Percentiles rank a stretch among this genome's conserved stretches.
These are phyloP conservation scores for Drosophila orena DNA, from an alignment of 1,140 invertebrate genomes.

Conservation along the genomic window DNA sequence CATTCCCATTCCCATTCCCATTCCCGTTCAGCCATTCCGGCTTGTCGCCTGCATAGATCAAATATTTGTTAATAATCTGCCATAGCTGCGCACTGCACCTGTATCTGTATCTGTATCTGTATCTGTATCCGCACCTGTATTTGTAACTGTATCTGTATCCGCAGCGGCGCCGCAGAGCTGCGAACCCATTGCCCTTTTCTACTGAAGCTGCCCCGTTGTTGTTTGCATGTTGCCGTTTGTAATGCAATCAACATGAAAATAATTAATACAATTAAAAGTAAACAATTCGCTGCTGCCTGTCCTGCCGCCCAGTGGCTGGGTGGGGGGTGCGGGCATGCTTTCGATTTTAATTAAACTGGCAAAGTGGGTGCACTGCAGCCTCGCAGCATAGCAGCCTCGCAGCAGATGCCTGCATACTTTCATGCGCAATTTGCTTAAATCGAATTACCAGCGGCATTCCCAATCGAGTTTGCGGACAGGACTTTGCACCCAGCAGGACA, in stretches of 20 bases:
- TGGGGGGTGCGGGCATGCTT: slow-evolving; percentile 15
- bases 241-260: slow-evolving; percentile 79
- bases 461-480: slow-evolving; percentile 39
- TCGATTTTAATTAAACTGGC: slow-evolving; percentile 70
- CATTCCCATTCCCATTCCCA: neutral
- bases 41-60: slow-evolving; percentile 58
- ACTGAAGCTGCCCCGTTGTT: neutral
- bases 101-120: neutral
- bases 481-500: neutral
- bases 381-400: neutral
- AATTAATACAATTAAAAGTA: slow-evolving; percentile 77
- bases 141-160: neutral
- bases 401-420: slow-evolving; percentile 55
- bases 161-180: neutral
- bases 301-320: neutral
- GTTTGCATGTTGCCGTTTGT: slow-evolving; percentile 26
- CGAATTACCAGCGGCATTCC: slow-evolving; percentile 65
- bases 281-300: slow-evolving; percentile 37
- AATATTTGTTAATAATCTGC: slow-evolving; percentile 12
- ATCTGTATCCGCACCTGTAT: neutral
- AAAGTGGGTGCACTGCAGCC: slow-evolving; percentile 2
- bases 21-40: slow-evolving; percentile 7
- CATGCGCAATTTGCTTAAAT: slow-evolving; percentile 70
- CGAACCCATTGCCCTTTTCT: slow-evolving; percentile 40
- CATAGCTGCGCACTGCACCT: neutral